phyloP scores from a whole-genome alignment of 1,140 invertebrate species.

The Pseudomyrmex pallidus region DNA sequence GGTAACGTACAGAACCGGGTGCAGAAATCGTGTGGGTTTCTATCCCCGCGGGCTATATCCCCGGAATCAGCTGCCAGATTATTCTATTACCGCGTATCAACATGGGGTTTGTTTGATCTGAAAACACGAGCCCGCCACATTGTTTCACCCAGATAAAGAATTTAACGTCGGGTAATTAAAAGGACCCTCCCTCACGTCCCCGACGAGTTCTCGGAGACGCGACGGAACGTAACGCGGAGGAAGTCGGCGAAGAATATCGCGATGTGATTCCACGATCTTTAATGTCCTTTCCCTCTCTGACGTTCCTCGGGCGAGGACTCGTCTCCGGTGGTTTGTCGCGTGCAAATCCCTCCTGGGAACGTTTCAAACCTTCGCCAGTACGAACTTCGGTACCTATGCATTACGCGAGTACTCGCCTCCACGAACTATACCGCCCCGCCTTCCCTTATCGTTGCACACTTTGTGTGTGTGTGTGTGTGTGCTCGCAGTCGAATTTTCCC shows the following conservation, averaged over 20 bases:
- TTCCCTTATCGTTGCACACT: not conserved
- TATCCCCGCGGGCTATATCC: slow-evolving; percentile 85
- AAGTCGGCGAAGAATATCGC: slow-evolving; percentile 14
- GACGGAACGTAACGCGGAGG: slow-evolving; percentile 12
- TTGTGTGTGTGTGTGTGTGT: too few species aligned
- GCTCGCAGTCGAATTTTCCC: not conserved
- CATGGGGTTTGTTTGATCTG: slow-evolving; percentile 85
- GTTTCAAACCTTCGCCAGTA: slow-evolving; percentile 62
- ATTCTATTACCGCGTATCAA: slow-evolving; percentile 87
- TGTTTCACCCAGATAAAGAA: slow-evolving; percentile 86
- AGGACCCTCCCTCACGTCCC: slow-evolving; percentile 65
- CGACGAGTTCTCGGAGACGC: slow-evolving; percentile 66
- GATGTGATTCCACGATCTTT: slow-evolving; percentile 20
- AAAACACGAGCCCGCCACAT: slow-evolving; percentile 85
- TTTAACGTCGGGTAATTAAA: slow-evolving; percentile 85
- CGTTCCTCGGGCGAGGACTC: not conserved
- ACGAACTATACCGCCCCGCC: not conserved
- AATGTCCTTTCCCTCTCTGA: slow-evolving; percentile 37
- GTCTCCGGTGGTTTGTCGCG: slow-evolving; percentile 59
- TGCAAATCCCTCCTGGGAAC: slow-evolving; percentile 74
- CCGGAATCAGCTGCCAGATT: slow-evolving; percentile 86
- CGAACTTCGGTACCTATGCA: slow-evolving; percentile 7
- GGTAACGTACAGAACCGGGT: slow-evolving; percentile 72
- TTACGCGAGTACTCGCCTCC: slow-evolving; percentile 4
- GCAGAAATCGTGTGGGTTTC: slow-evolving; percentile 82